phyloP scores from a whole-genome alignment of 2,113 vertebrate species.

The Alces alces region DNA sequence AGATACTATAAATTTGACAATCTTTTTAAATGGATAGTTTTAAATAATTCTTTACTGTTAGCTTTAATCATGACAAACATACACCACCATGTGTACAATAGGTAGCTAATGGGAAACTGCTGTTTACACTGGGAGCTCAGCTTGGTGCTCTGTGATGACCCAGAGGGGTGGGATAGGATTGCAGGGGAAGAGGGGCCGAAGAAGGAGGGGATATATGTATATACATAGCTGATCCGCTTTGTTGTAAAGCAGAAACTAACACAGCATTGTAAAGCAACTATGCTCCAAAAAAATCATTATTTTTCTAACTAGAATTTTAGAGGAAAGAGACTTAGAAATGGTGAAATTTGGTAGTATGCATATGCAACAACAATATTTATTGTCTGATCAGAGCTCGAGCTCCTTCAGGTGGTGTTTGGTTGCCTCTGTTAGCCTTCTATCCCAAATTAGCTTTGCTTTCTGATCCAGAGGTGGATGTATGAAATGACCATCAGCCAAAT shows the following conservation, averaged over 20 bases:
- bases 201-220: neutral
- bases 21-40: neutral
- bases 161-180: neutral
- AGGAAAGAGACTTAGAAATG: neutral
- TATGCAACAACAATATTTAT: neutral
- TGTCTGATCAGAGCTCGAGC: neutral
- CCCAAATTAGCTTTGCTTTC: slow-evolving; percentile 42
- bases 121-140: neutral
- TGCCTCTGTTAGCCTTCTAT: neutral
- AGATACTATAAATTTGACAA: neutral
- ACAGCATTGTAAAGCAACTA: neutral
- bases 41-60: neutral
- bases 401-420: neutral
- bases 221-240: neutral
- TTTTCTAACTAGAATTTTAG: neutral
- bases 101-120: neutral
- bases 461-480: neutral
- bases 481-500: neutral
- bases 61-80: neutral
- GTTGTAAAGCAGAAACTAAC: neutral
- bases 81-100: neutral
- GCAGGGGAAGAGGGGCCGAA: neutral
- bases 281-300: neutral
- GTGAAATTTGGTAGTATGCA: neutral
- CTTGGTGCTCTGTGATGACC: neutral